Base-by-base conservation (phyloP, 2,113 vertebrate species). In the Notarius quadriscutis region DNA sequence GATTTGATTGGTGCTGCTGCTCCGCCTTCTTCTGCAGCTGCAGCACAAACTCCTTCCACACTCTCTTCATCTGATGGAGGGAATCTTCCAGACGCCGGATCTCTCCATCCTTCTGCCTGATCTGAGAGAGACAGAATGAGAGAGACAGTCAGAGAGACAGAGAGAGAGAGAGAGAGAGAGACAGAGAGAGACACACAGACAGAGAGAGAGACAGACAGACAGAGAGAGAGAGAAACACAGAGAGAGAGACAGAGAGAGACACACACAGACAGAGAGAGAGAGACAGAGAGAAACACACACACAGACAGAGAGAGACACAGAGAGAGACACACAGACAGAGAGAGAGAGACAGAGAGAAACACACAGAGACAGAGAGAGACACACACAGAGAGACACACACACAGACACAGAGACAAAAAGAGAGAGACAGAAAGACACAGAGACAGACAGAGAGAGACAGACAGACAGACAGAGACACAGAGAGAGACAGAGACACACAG, bases 51-150 rank as follows among this genome's bases (percentile, higher is more conserved):
- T 74, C 91, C 81, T 95, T 89, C 0, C 91, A 93, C 25, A 89
- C 88, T 86, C 87, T 91, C 25, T 90, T 89, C 86, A 94, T 89
- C 75, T 91, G 89, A 75, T 95, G 87, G 65, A 97, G 90, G 74
- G 88, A 91, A 63, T 2, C 90, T 89, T 96, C 94, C 87, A 96
- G 92, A 0, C 93, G 86, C 51, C 94, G 80, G 11, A 97, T 95
- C 1, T 83, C 48, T 2, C 90, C 84, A 25, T 95, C 95, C 87
- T 93, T 95, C 88, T 88, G 93, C 27, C 92, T 92, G 88, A 97
- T 91, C 97, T 99, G 91, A 25, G 67, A 20, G 5, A 48, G 4
- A 83, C 85, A 79, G 6, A 58, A 12, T 18, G 5, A 48, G 4
- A 83, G 85, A 79, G 6, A 58, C 15, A 41, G 34, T 2, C 34